Conservation (phyloP, 2,113 vertebrate genomes). For the Arvicanthis niloticus region DNA sequence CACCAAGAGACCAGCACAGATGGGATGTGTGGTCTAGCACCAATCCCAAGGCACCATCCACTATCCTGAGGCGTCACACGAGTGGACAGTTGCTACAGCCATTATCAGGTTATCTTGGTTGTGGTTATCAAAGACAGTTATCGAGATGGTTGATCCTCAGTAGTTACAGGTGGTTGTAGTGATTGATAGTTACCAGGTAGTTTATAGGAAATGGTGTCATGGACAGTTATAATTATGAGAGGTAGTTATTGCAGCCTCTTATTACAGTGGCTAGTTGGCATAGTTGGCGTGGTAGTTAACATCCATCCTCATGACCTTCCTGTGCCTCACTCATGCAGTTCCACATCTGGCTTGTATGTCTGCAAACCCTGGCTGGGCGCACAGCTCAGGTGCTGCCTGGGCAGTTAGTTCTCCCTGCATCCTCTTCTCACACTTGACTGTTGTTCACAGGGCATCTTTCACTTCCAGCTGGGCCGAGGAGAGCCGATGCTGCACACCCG, state of each 20-base stretch:
- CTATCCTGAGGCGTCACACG: background rate
- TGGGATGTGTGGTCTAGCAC: background rate
- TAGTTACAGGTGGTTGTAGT: background rate
- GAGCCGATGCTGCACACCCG: conserved; percentile 98
- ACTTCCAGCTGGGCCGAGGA: conserved; percentile 97
- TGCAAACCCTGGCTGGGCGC: background rate
- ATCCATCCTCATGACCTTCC: background rate
- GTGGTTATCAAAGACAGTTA: background rate
- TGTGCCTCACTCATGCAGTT: fast-evolving
- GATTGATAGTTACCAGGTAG: background rate
- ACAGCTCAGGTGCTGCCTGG: background rate
- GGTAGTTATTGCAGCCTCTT: background rate
- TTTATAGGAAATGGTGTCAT: background rate
- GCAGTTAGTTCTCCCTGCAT: background rate
- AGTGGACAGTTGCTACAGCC: background rate
- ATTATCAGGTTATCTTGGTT: background rate
- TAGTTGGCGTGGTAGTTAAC: background rate
- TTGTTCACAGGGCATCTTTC: conserved; percentile 94
- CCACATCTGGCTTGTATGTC: background rate
- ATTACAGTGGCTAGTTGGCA: background rate
- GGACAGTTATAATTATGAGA: background rate
- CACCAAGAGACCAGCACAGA: background rate
- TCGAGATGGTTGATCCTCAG: background rate
- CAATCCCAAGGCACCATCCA: background rate
- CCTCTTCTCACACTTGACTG: background rate